Base-by-base conservation (phyloP, 2,113 vertebrate genomes). In the Todiramphus saurophagus region DNA sequence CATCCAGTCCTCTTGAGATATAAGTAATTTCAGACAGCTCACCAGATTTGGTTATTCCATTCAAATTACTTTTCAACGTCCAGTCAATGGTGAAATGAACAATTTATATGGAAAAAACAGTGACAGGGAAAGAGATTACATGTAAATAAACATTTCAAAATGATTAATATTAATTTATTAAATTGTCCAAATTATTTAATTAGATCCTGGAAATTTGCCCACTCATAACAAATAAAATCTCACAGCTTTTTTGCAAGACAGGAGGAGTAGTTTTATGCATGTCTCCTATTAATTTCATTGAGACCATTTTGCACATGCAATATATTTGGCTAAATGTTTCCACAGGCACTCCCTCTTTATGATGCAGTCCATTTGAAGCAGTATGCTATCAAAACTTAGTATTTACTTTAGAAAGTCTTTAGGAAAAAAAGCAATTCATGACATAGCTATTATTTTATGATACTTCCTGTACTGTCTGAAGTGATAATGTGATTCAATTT, bases 401-500 rank as follows among this genome's bases (percentile, higher is more conserved):
- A 64, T 94, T 94, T 92, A 67, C 59, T 96, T 88, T 77, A 83
- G 33, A 81, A 89, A 79, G n/a, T 53, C 41, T 10, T 81, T 48
- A 84, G 46, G 43, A 3, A 73, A 83, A 76, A 84, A 80, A 86
- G 13, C 27, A 76, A 73, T 77, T 94, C 39, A 68, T 80, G 60
- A 33, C 27, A 80, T 28, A 59, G 37, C 30, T 91, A 72, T 94
- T 90, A 86, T 92, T 94, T 92, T 79, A 89, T 76, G 66, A 58
- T 86, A 89, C 16, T 66, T 92, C 30, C 81, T 85, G 55, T 75
- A 72, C 73, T 89, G 28, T 89, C 88, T 94, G 68, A 75, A 96
- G 60, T 70, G 76, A 64, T 89, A 95, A 95, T 87, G 44, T 46
- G 69, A 91, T 92, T 94, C 86, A 66, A 58, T 87, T 95, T 96